Conservation (phyloP, 2,888 invertebrate genomes). For the Eugnorisma glareosa region DNA sequence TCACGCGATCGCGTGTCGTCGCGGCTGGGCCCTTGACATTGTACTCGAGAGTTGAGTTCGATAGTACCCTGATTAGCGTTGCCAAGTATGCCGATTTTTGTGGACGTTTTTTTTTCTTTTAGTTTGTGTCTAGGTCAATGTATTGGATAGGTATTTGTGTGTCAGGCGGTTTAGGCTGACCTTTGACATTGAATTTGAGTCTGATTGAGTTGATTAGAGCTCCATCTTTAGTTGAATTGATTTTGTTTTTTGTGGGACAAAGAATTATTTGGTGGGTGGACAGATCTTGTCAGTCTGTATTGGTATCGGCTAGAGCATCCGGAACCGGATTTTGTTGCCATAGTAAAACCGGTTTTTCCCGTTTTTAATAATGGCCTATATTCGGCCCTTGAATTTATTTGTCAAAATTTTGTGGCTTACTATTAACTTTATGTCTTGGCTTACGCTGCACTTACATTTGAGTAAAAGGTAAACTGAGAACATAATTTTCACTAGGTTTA, state of each 20-base stretch:
- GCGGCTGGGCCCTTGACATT: slow-evolving; percentile 65
- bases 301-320: too few relatives aligned
- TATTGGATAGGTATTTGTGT: slow-evolving; percentile 31
- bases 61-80: slow-evolving; percentile 58
- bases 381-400: not conserved
- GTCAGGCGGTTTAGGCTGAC: slow-evolving; percentile 24
- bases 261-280: not conserved
- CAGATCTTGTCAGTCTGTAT: not conserved
- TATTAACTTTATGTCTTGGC: not conserved
- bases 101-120: slow-evolving; percentile 33
- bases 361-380: too few relatives aligned
- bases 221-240: not conserved
- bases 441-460: not conserved
- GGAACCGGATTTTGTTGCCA: too few relatives aligned
- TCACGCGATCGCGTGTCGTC: slow-evolving; percentile 69
- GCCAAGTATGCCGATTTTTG: slow-evolving; percentile 57
- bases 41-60: slow-evolving; percentile 49
- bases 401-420: too few relatives aligned
- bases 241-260: not conserved
- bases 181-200: slow-evolving; percentile 32
- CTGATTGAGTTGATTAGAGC: slow-evolving; percentile 13
- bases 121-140: slow-evolving; percentile 53
- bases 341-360: too few relatives aligned
- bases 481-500: not conserved
- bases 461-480: not conserved